Percentiles rank a stretch among this genome's conserved stretches.
Evolutionary conservation across 2,797 vertebrate species (phyloP).

Genomic region (Karalla daura): DNA sequence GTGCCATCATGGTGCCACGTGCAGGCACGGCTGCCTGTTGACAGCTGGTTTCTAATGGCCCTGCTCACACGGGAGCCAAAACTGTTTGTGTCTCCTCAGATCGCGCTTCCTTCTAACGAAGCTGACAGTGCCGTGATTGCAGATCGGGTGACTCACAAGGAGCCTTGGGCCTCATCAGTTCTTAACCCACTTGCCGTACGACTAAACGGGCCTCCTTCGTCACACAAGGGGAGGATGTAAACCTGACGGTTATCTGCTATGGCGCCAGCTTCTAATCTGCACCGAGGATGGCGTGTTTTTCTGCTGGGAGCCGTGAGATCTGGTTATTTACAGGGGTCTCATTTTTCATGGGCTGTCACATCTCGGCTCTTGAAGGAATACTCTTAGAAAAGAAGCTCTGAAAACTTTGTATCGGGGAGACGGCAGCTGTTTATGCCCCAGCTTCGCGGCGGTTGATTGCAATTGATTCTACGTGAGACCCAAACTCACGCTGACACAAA

Average conservation of each 20-base stretch:
- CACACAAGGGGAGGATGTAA: conserved; percentile 18
- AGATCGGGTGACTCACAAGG: conserved; percentile 22
- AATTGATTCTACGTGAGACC: background rate
- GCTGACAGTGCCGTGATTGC: conserved; percentile 11
- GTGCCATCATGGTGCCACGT: conserved; percentile 28
- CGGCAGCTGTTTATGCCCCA: accelerated
- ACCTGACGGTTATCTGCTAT: conserved; percentile 21
- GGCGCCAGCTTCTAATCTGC: conserved; percentile 1
- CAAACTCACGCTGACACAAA: background rate
- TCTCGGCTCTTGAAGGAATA: background rate
- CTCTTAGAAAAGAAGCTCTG: background rate
- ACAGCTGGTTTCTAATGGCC: conserved; percentile 51
- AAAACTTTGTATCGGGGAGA: background rate
- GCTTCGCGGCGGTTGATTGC: background rate
- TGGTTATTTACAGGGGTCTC: conserved; percentile 3
- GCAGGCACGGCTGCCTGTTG: conserved; percentile 28
- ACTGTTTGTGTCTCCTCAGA: conserved; percentile 16
- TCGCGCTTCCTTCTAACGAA: conserved; percentile 10
- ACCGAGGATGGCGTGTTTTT: background rate
- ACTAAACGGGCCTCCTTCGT: conserved; percentile 24
- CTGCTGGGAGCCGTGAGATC: background rate
- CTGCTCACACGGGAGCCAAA: background rate
- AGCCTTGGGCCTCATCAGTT: conserved; percentile 35
- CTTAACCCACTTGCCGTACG: conserved; percentile 25
- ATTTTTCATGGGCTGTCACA: background rate